phyloP scores from a whole-genome alignment of 2,888 invertebrate species.

The Pediacus dermestoides region DNA sequence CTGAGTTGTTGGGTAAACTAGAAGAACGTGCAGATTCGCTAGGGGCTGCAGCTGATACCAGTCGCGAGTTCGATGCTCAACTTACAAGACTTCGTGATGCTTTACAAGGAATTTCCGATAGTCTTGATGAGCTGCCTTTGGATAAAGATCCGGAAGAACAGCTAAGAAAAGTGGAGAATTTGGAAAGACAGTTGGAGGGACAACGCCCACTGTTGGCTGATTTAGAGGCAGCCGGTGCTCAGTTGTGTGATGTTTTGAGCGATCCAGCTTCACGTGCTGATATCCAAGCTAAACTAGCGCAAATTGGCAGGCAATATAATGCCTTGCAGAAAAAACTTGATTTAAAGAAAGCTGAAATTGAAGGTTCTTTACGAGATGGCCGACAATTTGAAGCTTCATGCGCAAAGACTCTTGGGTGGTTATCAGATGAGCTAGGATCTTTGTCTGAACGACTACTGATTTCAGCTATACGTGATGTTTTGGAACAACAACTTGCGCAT shows the following conservation, averaged over 20 bases:
- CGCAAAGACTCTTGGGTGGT: conserved; percentile 85
- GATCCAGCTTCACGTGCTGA: conserved; percentile 89
- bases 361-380: conserved; percentile 72
- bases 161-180: conserved; percentile 78
- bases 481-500: conserved; percentile 82
- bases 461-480: conserved; percentile 77
- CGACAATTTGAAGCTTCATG: conserved; percentile 87
- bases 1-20: conserved; percentile 69
- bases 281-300: conserved; percentile 81
- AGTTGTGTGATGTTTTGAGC: conserved; percentile 79
- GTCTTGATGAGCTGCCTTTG: conserved; percentile 74
- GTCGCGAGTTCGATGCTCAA: conserved; percentile 88
- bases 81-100: conserved; percentile 79
- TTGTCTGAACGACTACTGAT: conserved; percentile 75
- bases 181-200: conserved; percentile 84
- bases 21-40: conserved; percentile 86
- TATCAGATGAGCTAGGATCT: conserved; percentile 73
- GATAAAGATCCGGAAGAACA: conserved; percentile 85
- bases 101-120: conserved; percentile 82
- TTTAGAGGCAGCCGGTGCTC: conserved; percentile 85
- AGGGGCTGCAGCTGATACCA: conserved; percentile 88
- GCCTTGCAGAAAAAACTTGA: conserved; percentile 87
- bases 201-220: conserved; percentile 85
- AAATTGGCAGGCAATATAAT: conserved; percentile 83
- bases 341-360: conserved; percentile 85